These are phyloP conservation scores for Meteorus sp. DNA, from an alignment of 1,140 invertebrate species.

Conservation along the genomic window DNA sequence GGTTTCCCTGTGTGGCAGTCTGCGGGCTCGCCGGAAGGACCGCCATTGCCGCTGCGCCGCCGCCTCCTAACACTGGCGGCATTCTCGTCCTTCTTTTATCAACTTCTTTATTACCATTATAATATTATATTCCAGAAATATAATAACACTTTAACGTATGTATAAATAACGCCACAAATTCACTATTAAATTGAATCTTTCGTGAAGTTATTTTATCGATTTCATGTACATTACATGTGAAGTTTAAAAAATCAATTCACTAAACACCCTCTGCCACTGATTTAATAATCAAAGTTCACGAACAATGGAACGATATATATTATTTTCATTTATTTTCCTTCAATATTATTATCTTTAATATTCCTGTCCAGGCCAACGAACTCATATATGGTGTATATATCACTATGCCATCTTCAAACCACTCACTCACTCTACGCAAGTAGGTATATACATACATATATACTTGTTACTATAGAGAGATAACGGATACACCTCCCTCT, in stretches of 20 bases:
- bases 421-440: constrained; percentile 14
- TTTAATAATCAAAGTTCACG: neutral
- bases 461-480: constrained; percentile 3
- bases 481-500: constrained; percentile 12
- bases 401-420: constrained; percentile 22
- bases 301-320: neutral
- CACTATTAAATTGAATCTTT: neutral
- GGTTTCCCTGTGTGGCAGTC: constrained; percentile 54
- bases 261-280: neutral
- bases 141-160: neutral
- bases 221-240: too few species aligned
- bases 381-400: constrained; percentile 20
- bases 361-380: constrained; percentile 13
- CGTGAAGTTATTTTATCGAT: too few species aligned
- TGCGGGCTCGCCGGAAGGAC: constrained; percentile 59
- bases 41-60: constrained; percentile 56
- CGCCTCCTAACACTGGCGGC: constrained; percentile 58
- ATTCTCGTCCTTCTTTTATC: constrained; percentile 33
- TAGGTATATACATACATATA: too few species aligned
- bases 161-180: neutral
- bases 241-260: too few species aligned
- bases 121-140: neutral
- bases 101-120: constrained; percentile 11
- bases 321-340: constrained; percentile 1
- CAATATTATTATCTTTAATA: neutral